phyloP scores from a whole-genome alignment of 2,113 vertebrate species.

The Cyphomyrus discorhynchus region DNA sequence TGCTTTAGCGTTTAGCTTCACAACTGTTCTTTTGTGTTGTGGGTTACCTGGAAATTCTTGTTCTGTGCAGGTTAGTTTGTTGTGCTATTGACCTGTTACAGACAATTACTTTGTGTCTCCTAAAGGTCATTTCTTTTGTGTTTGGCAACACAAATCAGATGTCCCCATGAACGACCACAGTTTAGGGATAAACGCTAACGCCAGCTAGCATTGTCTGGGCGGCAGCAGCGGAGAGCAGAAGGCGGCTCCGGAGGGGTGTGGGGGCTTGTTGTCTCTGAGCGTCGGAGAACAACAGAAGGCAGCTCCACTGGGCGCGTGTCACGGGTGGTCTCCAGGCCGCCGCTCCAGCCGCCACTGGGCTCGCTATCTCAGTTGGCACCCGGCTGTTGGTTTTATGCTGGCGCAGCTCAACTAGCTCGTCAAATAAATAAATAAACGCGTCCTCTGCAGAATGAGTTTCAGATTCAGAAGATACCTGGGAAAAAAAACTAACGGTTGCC shows the following conservation, averaged over 20 bases:
- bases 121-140: neutral
- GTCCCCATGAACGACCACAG: neutral
- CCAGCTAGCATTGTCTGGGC: neutral
- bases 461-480: neutral
- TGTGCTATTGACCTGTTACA: neutral
- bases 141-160: neutral
- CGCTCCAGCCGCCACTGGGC: neutral
- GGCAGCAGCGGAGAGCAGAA: neutral
- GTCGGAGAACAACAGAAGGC: neutral
- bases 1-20: neutral
- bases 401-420: neutral
- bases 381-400: neutral
- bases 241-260: neutral
- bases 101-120: neutral
- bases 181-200: neutral
- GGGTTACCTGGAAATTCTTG: neutral
- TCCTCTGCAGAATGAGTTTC: neutral
- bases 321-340: neutral
- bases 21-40: neutral
- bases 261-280: neutral
- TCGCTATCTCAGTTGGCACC: neutral
- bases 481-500: neutral
- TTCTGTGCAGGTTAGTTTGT: neutral
- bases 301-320: slow-evolving; percentile 1
- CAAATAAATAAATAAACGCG: neutral